These are phyloP conservation scores for Patella vulgata DNA, from an alignment of 1,140 invertebrate species.

Conservation along the genomic window DNA sequence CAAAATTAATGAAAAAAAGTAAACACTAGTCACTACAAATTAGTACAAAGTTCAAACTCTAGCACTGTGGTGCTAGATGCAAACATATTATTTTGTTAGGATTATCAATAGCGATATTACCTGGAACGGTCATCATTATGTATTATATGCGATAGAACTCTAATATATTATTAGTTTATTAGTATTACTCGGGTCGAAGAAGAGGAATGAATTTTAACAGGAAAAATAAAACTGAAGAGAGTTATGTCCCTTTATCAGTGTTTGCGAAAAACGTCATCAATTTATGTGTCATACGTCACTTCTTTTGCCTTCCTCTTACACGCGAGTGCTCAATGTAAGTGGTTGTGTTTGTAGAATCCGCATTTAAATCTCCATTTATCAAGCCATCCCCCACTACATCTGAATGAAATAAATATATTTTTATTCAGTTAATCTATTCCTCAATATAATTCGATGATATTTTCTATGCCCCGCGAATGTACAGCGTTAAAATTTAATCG, in stretches of 20 bases:
- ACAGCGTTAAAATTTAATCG: too few relatives aligned
- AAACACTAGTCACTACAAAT: too few relatives aligned
- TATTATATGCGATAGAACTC: neutral
- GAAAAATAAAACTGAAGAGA: neutral
- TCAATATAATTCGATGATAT: too few relatives aligned
- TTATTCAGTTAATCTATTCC: too few relatives aligned
- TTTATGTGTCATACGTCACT: slow-evolving; percentile 20
- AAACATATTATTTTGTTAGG: too few relatives aligned
- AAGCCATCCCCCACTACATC: too few relatives aligned
- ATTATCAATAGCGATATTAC: too few relatives aligned
- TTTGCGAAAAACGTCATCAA: slow-evolving; percentile 28
- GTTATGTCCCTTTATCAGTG: neutral
- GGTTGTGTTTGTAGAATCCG: slow-evolving; percentile 3
- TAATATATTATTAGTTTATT: neutral
- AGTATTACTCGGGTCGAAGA: neutral
- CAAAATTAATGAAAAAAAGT: too few relatives aligned
- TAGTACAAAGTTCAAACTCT: too few relatives aligned
- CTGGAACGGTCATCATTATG: slow-evolving; percentile 35
- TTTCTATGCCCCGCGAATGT: too few relatives aligned
- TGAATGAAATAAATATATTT: too few relatives aligned
- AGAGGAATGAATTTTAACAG: neutral
- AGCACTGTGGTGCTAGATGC: too few relatives aligned
- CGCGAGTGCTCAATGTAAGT: slow-evolving; percentile 38
- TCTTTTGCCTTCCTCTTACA: slow-evolving; percentile 38
- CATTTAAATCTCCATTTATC: neutral